Conservation (phyloP, 1,140 invertebrate genomes). For the Onthophagus taurus region DNA sequence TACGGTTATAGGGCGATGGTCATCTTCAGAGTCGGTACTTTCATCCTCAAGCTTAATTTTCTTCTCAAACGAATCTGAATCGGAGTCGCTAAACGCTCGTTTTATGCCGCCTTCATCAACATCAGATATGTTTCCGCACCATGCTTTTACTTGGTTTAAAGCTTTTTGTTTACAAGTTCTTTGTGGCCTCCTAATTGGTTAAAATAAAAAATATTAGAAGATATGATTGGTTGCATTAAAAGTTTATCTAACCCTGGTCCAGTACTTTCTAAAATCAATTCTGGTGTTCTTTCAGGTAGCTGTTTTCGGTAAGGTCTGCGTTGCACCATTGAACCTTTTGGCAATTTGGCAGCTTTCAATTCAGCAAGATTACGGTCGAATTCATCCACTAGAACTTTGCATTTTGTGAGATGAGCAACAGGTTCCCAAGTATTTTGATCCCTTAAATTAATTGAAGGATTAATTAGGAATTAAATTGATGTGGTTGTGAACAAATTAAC, state of each 20-base stretch:
- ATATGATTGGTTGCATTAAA: neutral
- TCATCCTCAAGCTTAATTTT: slow-evolving; percentile 40
- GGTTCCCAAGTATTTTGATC: slow-evolving; percentile 76
- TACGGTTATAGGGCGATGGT: slow-evolving; percentile 14
- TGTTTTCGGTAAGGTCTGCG: slow-evolving; percentile 4
- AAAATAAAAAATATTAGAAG: neutral
- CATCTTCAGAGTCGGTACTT: slow-evolving; percentile 32
- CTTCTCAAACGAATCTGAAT: slow-evolving; percentile 42
- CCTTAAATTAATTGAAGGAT: slow-evolving; percentile 41
- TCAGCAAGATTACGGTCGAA: slow-evolving; percentile 69
- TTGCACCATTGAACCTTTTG: neutral
- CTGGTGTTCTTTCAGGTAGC: neutral
- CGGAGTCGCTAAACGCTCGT: slow-evolving; percentile 35
- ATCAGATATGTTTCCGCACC: slow-evolving; percentile 63
- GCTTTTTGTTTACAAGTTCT: slow-evolving; percentile 71
- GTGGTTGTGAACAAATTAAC: too few species aligned
- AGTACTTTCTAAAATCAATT: slow-evolving; percentile 4
- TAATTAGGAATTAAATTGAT: too few species aligned
- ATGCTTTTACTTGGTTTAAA: slow-evolving; percentile 73
- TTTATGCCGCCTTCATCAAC: slow-evolving; percentile 38
- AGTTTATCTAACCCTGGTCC: slow-evolving; percentile 2
- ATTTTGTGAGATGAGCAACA: slow-evolving; percentile 58
- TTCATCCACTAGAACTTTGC: slow-evolving; percentile 63
- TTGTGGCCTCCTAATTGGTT: slow-evolving; percentile 50
- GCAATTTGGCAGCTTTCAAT: slow-evolving; percentile 55